Evolutionary conservation across 2,797 vertebrate species (phyloP), one percentile per base, ranked within the genome.

Genomic region (Enteromius trimaculatus): DNA sequence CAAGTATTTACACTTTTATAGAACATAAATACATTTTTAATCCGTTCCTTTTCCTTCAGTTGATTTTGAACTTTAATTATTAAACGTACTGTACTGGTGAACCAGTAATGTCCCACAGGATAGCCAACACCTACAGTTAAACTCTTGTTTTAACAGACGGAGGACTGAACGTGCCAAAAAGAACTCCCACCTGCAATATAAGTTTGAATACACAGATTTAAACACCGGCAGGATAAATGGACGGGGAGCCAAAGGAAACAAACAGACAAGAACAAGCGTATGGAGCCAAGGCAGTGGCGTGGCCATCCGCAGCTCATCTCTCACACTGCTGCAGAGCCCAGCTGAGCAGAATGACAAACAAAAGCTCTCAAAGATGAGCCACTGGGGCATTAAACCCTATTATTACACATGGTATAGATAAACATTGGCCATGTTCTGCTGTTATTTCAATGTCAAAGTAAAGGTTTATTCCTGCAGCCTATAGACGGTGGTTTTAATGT

Each of bases 201-300:
- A 31, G 55, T 80, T 77, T 79, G 39, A 66, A 85, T 70, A 85
- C 62, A 71, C 39, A n/a, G 44, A 75, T 53, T 78, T 31, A 71
- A 76, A 78, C 85, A 84, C 83, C 16, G 31, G 62, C 72, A 49
- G 58, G 78, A 78, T 42, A 60, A 72, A 84, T 53, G 77, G 44
- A 62, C 3, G n/a, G 44, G 9, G 44, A 85, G 78, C 84, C 87
- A 89, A 82, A 64, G 80, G 74, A 78, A 88, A 88, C 83, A 88
- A 87, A 82, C 62, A 85, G 70, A 70, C 69, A 62, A 66, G 58
- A 84, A 79, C 44, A 80, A 39, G 26, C 65, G 68, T 77, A 80
- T 81, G 77, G 80, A 86, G 84, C 44, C 69, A 69, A 83, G 51
- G 68, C 29, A 60, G 53, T 51, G 8, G 14, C 62, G 44, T 23